Percentiles rank a stretch among this genome's conserved stretches.
Evolutionary conservation across 2,113 vertebrate genomes (phyloP).

Genomic region (Dromaius novaehollandiae): DNA sequence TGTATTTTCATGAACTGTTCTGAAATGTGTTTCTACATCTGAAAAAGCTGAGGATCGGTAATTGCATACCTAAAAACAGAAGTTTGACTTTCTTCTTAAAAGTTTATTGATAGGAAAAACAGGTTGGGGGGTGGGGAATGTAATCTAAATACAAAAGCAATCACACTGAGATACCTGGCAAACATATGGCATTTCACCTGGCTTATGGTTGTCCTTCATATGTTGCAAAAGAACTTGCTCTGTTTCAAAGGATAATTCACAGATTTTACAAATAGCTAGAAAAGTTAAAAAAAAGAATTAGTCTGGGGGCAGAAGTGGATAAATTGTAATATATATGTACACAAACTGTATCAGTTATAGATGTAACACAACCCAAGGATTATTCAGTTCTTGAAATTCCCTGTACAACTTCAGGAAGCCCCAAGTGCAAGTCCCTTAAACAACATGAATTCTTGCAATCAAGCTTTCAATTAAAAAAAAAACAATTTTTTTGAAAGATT

Average conservation of each 20-base stretch:
- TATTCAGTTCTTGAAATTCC: neutral
- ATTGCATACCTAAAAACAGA: conserved; percentile 88
- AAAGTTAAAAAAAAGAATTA: neutral
- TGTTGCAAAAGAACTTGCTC: conserved; percentile 97
- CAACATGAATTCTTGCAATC: neutral
- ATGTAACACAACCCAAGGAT: neutral
- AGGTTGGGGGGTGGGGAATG: no score
- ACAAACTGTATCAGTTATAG: neutral
- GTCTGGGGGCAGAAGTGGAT: neutral
- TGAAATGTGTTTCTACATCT: conserved; percentile 96
- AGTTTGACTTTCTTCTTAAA: neutral
- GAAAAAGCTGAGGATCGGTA: conserved; percentile 95
- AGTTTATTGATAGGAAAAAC: neutral
- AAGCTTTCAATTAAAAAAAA: neutral
- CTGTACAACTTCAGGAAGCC: neutral
- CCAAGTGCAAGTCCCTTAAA: neutral
- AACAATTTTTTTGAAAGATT: fast-evolving
- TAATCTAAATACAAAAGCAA: neutral
- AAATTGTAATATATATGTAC: neutral
- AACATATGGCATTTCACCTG: conserved; percentile 98
- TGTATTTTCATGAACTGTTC: conserved; percentile 92
- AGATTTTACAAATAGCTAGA: conserved; percentile 97
- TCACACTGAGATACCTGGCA: conserved; percentile 86
- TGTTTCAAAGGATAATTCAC: conserved; percentile 96
- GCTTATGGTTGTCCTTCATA: conserved; percentile 99